Percentiles rank a stretch among this genome's conserved stretches.
Conservation (phyloP, 2,888 invertebrate species). For the Caenorhabditis sp. region DNA sequence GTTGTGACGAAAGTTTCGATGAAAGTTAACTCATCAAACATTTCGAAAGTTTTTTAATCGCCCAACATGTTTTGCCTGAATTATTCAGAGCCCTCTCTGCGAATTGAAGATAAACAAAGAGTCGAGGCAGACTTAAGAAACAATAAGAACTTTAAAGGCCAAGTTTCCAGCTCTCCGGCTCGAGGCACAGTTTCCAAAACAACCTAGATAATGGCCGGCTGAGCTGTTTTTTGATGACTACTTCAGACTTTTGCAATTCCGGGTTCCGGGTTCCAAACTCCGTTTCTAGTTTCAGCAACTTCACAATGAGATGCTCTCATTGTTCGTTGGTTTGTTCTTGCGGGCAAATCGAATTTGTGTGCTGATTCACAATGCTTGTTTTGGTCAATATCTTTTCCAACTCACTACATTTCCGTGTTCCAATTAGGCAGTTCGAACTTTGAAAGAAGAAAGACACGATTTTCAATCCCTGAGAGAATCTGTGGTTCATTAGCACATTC, state of each 20-base stretch:
- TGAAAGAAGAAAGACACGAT: too few species aligned
- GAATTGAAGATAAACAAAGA: neutral
- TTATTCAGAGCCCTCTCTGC: neutral
- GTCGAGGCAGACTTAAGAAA: neutral
- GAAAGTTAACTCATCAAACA: neutral
- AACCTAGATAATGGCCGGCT: neutral
- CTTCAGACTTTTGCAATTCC: neutral
- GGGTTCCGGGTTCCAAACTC: neutral
- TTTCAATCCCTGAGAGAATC: too few species aligned
- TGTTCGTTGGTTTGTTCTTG: slow-evolving; percentile 15
- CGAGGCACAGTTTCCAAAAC: slow-evolving; percentile 12
- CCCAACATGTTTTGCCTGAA: slow-evolving; percentile 1
- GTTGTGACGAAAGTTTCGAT: neutral
- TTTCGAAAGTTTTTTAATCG: too few species aligned
- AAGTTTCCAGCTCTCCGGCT: neutral
- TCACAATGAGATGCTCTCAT: neutral
- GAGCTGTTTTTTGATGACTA: slow-evolving; percentile 11
- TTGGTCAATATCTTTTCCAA: slow-evolving; percentile 4
- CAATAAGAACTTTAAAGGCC: slow-evolving; percentile 4
- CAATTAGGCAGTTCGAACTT: neutral
- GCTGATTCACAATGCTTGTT: slow-evolving; percentile 42
- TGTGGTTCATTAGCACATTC: too few species aligned
- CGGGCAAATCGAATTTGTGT: slow-evolving; percentile 38
- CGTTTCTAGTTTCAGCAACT: neutral
- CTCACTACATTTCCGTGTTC: slow-evolving; percentile 12